phyloP scores from a whole-genome alignment of 2,888 invertebrate species.

The Drosophila kokeensis region DNA sequence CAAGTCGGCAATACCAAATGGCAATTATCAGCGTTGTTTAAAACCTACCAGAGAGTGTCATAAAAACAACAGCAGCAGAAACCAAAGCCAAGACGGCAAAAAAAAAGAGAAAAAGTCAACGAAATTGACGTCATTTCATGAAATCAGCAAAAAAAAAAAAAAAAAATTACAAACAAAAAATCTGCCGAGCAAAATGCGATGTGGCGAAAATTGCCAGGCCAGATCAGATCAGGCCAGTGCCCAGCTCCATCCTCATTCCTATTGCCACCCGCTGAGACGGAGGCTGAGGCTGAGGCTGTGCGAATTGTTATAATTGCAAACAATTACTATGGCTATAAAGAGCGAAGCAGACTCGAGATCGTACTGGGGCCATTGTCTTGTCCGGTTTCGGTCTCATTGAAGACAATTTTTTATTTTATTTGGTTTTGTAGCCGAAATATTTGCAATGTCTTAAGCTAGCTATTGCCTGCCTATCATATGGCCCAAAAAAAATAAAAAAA shows the following conservation, averaged over 20 bases:
- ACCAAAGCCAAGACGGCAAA: conserved; percentile 37
- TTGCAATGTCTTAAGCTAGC: conserved; percentile 38
- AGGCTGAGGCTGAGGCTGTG: conserved; percentile 45
- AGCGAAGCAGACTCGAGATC: conserved; percentile 28
- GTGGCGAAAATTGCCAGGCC: conserved; percentile 61
- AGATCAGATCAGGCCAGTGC: conserved; percentile 11
- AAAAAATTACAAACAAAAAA: conserved; percentile 20
- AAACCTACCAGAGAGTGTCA: conserved; percentile 61
- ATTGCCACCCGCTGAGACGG: conserved; percentile 66
- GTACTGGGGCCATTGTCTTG: conserved; percentile 64
- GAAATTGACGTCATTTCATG: conserved; percentile 74
- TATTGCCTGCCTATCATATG: conserved; percentile 53
- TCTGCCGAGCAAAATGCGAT: conserved; percentile 45
- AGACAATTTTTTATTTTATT: conserved; percentile 42
- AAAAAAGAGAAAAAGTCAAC: conserved; percentile 39
- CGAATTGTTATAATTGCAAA: conserved; percentile 77
- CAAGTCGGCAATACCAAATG: conserved; percentile 67
- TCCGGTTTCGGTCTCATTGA: conserved; percentile 45
- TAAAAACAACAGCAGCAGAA: conserved; percentile 58
- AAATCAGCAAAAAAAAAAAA: conserved; percentile 41
- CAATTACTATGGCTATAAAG: conserved; percentile 74
- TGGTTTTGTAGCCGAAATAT: conserved; percentile 36
- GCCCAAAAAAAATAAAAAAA: conserved; percentile 27
- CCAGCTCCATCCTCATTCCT: conserved; percentile 48
- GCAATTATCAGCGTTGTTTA: conserved; percentile 62